Conservation (phyloP, 1,140 invertebrate genomes). For the Nasonia vitripennis region DNA sequence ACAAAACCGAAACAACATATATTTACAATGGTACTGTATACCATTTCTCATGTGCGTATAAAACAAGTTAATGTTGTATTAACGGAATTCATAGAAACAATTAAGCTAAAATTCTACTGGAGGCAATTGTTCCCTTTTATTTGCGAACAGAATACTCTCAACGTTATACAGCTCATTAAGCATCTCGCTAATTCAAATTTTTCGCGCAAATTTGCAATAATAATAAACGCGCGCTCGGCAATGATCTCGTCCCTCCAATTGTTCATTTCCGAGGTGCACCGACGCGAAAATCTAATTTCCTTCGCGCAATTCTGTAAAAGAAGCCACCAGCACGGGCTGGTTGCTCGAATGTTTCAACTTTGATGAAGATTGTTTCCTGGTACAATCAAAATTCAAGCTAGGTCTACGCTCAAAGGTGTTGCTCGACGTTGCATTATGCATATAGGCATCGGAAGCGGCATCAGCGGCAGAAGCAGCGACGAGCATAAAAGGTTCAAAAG, state of each 20-base stretch:
- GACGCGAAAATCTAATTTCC: not conserved
- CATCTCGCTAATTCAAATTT: not conserved
- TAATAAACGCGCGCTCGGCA: not conserved
- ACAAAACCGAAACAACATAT: too few relatives aligned
- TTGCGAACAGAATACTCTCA: not conserved
- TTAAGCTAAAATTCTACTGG: too few relatives aligned
- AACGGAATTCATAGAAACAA: too few relatives aligned
- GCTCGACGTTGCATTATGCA: not conserved
- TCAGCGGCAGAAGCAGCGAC: not conserved
- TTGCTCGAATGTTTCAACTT: not conserved
- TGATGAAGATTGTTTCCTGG: not conserved
- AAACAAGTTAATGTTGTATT: too few relatives aligned
- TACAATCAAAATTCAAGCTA: not conserved
- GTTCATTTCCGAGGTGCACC: not conserved
- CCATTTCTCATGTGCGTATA: too few relatives aligned
- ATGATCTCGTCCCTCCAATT: not conserved
- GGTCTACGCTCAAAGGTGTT: not conserved
- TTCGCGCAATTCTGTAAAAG: not conserved
- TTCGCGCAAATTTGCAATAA: not conserved
- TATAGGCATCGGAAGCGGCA: not conserved
- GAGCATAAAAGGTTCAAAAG: not conserved
- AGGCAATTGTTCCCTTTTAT: too few relatives aligned
- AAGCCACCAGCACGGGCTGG: not conserved
- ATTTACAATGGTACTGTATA: too few relatives aligned
- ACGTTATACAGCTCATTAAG: not conserved